phyloP scores from a whole-genome alignment of 1,140 invertebrate genomes.

The Trialeurodes vaporariorum region DNA sequence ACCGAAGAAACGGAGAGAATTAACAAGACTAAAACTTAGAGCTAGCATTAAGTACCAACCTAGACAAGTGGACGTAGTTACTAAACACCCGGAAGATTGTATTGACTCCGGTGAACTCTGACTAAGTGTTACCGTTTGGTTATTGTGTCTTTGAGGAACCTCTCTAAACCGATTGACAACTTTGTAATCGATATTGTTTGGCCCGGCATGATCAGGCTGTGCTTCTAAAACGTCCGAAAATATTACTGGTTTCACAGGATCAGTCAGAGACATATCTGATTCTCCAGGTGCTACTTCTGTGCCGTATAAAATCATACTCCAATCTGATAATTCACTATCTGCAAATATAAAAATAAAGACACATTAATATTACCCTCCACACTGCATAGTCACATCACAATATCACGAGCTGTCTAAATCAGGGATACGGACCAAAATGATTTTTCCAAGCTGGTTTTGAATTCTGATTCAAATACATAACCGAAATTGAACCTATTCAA shows the following conservation, averaged over 20 bases:
- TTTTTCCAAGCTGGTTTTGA: too few relatives aligned
- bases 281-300: constrained; percentile 39
- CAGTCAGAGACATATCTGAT: not conserved
- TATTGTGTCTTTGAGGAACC: constrained; percentile 21
- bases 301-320: constrained; percentile 45
- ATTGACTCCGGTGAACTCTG: not conserved
- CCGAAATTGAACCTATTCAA: too few relatives aligned
- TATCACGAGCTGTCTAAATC: too few relatives aligned
- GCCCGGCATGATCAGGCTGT: not conserved
- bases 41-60: constrained; percentile 24
- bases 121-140: constrained; percentile 2
- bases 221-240: constrained; percentile 8
- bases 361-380: too few relatives aligned
- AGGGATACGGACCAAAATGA: too few relatives aligned
- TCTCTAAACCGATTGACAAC: not conserved
- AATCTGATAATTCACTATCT: constrained; percentile 27
- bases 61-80: constrained; percentile 20
- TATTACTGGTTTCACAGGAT: constrained; percentile 2
- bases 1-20: too few relatives aligned
- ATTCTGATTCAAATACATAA: too few relatives aligned
- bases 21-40: constrained; percentile 15
- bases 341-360: too few relatives aligned
- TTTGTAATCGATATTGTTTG: not conserved
- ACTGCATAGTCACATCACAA: too few relatives aligned
- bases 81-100: constrained; percentile 17